Evolutionary conservation across 2,113 vertebrate species (phyloP), one percentile per base, ranked within the genome.

Genomic region (Lophotis ruficrista): DNA sequence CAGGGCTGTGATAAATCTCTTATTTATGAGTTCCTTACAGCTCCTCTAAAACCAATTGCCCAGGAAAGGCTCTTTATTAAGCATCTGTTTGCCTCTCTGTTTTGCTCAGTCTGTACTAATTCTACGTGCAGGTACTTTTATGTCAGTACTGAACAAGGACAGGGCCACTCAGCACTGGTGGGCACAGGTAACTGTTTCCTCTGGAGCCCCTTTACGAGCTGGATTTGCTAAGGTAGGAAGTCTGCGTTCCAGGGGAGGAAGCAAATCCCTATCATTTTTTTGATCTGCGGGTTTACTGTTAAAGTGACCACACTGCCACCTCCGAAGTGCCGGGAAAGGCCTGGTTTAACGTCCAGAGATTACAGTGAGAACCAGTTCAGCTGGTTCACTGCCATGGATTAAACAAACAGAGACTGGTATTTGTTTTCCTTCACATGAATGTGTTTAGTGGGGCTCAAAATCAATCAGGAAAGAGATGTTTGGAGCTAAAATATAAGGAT

Each of bases 341-440:
- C 65, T 28, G 31, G 37, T 51, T 75, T 81, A 17, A 35, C 51
- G 54, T 68, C 76, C 68, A 73, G 73, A 69, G 38, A 47, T 6
- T 57, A 18, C 35, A 93, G 50, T 35, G 45, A 87, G 37, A 94
- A 94, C 35, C 43, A 83, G 78, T 87, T 95, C 86, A 88, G 35
- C 84, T 96, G 70, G 45, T 92, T 91, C 16, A 2, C 33, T 93
- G 81, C 35, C 69, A 79, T 1, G 20, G 78, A 93, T 89, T 89
- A 61, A 96, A 82, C 60, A 69, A 94, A 66, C 51, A 87, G 61
- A 86, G 83, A 62, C 48, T 58, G 72, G 83, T 47, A 73, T 77
- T 96, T 91, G 62, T 86, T 94, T 93, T 82, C 48, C 41, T 97
- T 92, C 78, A 66, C 27, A 76, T 87, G 37, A 89, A 92, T 90